Base-by-base conservation (phyloP, 2,888 invertebrate species). In the Cephonodes hylas region DNA sequence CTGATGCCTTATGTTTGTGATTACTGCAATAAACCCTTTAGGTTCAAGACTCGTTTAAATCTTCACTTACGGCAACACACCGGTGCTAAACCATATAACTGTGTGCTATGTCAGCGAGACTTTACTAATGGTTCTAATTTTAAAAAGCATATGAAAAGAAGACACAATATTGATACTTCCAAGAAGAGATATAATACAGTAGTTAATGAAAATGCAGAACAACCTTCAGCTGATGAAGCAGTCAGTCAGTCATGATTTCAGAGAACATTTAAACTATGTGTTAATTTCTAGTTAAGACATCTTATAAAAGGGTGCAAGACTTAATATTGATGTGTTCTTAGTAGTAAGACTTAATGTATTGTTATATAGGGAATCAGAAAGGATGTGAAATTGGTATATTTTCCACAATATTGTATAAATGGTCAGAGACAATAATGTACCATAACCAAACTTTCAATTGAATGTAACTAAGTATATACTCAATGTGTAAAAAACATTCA, bases 121-220 rank as follows among this genome's bases (percentile, higher is more conserved):
- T 93, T 92, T 18, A 91, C 91, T 0, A 92, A 92, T n/a, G 91
- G 92, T 0, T 92, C 91, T 0, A 92, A 91, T 73, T 89, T 77
- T 68, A 92, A 93, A 42, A 92, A 92, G 60, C 92, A 92, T 78
- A 92, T 92, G 92, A 89, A 84, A 57, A 69, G 92, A 1, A 78
- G 91, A 38, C 92, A 92, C 59, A 86, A 88, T 64, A 84, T 91
- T 63, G 92, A 93, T 65, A 91, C 89, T 0, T 88, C 89, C 0
- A 81, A 75, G 27, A 83, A 83, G 22, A 84, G 80, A 62, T 85
- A 76, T 64, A 76, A 77, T 65, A 79, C 80, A 70, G 58, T 79
- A 15, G 71, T 42, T 13, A 45, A 58, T 46, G 38, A 23, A 34
- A 18, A 46, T 46, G 15, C 23, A 4, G 58, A 61, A 6, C 34